phyloP scores from a whole-genome alignment of 1,140 invertebrate genomes.

The Macrocentrus cingulum region DNA sequence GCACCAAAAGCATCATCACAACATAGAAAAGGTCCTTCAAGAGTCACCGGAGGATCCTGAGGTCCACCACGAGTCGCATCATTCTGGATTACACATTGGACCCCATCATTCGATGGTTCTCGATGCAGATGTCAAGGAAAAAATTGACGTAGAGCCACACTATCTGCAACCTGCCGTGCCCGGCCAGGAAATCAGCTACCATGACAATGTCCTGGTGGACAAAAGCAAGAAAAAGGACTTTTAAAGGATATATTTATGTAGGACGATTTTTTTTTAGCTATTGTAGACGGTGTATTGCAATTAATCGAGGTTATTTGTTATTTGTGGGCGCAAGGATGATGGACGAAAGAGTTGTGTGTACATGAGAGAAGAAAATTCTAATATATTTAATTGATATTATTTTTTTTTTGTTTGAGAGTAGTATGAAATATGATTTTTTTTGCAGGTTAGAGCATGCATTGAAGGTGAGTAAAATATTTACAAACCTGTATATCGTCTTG shows the following conservation, averaged over 20 bases:
- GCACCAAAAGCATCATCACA: constrained; percentile 36
- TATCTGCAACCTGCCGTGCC: constrained; percentile 58
- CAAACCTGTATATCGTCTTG: no score
- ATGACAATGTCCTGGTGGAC: constrained; percentile 50
- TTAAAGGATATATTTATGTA: background rate
- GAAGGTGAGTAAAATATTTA: no score
- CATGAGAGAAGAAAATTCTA: no score
- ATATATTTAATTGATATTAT: no score
- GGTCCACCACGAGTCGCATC: constrained; percentile 29
- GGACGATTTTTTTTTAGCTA: background rate
- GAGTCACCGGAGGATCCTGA: constrained; percentile 35
- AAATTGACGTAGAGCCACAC: constrained; percentile 59
- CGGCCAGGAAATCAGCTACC: constrained; percentile 60
- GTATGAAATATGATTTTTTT: no score
- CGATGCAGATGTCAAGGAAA: constrained; percentile 54
- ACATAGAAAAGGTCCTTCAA: constrained; percentile 34
- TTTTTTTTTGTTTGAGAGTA: no score
- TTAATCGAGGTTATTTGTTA: no score
- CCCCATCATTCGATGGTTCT: constrained; percentile 54
- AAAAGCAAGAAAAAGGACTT: constrained; percentile 55
- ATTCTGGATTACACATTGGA: constrained; percentile 43
- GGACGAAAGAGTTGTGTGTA: no score
- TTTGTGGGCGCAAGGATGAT: no score
- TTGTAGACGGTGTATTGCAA: no score
- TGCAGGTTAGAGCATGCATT: no score